These are phyloP conservation scores for Suricata suricatta DNA, from an alignment of 2,113 vertebrate species.

Conservation along the genomic window DNA sequence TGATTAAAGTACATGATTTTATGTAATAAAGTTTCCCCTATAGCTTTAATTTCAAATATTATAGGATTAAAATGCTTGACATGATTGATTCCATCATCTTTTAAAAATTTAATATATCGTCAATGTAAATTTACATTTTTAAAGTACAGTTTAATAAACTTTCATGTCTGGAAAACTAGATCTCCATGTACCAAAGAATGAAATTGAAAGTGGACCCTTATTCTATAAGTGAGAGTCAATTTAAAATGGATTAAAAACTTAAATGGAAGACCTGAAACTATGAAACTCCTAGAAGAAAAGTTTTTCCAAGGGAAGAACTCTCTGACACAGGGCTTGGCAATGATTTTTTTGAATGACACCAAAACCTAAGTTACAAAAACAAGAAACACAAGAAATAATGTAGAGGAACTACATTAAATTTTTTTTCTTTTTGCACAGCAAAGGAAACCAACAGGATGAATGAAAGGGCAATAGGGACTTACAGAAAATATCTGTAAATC, in stretches of 20 bases:
- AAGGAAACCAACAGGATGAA: background rate
- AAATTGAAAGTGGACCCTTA: background rate
- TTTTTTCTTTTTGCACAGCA: background rate
- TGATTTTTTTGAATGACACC: background rate
- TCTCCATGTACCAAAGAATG: background rate
- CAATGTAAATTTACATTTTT: slow-evolving; percentile 31
- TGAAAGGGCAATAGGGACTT: background rate
- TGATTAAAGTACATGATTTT: slow-evolving; percentile 54
- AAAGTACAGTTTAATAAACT: background rate
- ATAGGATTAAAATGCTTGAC: slow-evolving; percentile 11
- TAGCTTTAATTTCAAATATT: slow-evolving; percentile 41
- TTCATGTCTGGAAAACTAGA: background rate
- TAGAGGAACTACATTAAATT: background rate
- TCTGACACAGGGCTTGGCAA: background rate
- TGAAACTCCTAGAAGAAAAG: background rate
- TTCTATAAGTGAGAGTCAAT: background rate
- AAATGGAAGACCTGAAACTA: background rate
- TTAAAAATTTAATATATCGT: slow-evolving; percentile 1
- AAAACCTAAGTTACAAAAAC: background rate
- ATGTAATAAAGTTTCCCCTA: slow-evolving; percentile 11
- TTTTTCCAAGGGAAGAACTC: background rate
- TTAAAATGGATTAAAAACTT: background rate
- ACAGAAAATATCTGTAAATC: background rate
- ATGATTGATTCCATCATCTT: slow-evolving; percentile 21
- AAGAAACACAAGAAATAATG: background rate